These are phyloP conservation scores for Chrysogorgia sp. DNA, from an alignment of 92 coral and sea anemone species.

Conservation along the genomic window DNA sequence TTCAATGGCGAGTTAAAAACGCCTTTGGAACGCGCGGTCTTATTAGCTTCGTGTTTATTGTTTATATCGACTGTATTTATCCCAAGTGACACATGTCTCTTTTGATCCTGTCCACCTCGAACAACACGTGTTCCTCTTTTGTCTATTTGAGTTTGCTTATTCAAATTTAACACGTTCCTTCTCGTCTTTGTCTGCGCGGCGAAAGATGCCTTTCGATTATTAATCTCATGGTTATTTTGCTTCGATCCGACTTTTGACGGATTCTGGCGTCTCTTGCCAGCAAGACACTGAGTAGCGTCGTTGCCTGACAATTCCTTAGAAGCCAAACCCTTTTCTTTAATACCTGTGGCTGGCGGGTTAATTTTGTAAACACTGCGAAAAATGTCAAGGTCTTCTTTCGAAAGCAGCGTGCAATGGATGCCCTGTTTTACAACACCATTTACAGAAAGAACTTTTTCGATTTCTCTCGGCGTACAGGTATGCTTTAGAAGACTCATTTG, in stretches of 20 bases:
- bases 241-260: background rate
- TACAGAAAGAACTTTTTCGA: conserved; percentile 35
- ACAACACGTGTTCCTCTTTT: conserved; percentile 38
- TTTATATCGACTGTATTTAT: conserved; percentile 10
- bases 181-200: background rate
- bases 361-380: conserved; percentile 16
- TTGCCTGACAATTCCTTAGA: background rate
- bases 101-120: background rate
- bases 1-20: background rate
- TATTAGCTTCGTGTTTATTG: conserved; percentile 22
- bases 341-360: background rate
- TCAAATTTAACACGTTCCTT: background rate
- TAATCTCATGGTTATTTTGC: background rate
- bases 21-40: background rate
- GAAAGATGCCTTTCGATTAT: background rate
- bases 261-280: background rate
- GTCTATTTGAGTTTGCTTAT: conserved; percentile 2
- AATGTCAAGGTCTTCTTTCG: conserved; percentile 37
- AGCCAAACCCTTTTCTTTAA: background rate
- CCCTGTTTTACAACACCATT: conserved; percentile 35
- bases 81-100: conserved; percentile 25
- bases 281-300: background rate
- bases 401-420: conserved; percentile 32
- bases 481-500: conserved; percentile 29
- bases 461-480: conserved; percentile 31